Percentiles rank a stretch among this genome's conserved stretches.
Conservation (phyloP, 1,140 invertebrate genomes). For the Panonychus citri region DNA sequence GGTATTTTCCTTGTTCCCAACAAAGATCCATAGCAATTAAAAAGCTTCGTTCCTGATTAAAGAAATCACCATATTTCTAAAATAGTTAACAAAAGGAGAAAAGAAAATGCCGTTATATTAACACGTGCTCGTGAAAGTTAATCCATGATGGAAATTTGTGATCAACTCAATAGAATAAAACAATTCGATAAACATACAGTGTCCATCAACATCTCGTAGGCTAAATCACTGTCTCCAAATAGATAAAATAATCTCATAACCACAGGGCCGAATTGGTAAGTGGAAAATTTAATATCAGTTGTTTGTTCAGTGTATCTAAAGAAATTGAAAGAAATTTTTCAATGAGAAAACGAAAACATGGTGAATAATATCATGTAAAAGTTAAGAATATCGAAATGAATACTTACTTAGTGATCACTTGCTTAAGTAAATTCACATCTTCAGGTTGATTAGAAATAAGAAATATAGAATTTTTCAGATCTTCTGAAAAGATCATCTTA, state of each 20-base stretch:
- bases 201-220: conserved; percentile 28
- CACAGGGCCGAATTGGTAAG: conserved; percentile 54
- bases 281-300: conserved; percentile 43
- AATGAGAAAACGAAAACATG: background rate
- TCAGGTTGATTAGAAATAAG: conserved; percentile 28
- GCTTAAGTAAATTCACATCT: conserved; percentile 32
- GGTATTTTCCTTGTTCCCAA: conserved; percentile 39
- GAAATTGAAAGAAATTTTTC: conserved; percentile 22
- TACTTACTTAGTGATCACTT: conserved; percentile 13
- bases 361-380: conserved; percentile 17
- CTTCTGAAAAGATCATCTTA: conserved; percentile 53
- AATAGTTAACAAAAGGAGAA: conserved; percentile 16
- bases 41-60: conserved; percentile 41
- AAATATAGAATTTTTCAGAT: conserved; percentile 55
- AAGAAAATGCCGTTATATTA: background rate
- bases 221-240: conserved; percentile 39
- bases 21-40: conserved; percentile 45
- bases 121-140: background rate
- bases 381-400: background rate
- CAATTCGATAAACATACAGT: conserved; percentile 3
- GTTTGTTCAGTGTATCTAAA: conserved; percentile 46
- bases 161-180: background rate
- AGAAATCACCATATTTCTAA: conserved; percentile 35
- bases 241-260: conserved; percentile 50
- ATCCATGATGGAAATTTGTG: background rate